phyloP scores from a whole-genome alignment of 2,113 vertebrate species.

The Lagopus leucura region DNA sequence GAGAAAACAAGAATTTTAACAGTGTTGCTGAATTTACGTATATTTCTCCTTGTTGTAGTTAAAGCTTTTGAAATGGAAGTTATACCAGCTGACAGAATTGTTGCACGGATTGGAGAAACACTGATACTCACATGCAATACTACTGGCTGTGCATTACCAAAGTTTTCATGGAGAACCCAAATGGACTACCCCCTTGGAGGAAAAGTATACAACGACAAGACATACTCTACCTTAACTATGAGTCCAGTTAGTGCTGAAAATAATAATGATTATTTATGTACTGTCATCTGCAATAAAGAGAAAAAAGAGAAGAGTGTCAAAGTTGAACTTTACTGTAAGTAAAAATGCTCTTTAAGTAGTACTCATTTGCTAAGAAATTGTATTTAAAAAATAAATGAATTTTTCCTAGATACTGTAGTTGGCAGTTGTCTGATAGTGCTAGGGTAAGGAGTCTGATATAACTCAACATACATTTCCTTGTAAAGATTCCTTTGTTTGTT shows the following conservation, averaged over 20 bases:
- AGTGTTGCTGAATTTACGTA: background rate
- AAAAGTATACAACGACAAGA: background rate
- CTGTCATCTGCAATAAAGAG: conserved; percentile 50
- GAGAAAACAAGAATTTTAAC: background rate
- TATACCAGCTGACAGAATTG: conserved; percentile 19
- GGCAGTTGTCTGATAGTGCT: background rate
- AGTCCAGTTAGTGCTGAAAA: conserved; percentile 50
- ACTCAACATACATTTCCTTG: background rate
- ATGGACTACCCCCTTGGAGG: conserved; percentile 71
- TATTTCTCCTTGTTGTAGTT: conserved; percentile 42
- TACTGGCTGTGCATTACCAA: conserved; percentile 69
- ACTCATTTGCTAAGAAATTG: background rate
- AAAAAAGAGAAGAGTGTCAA: conserved; percentile 58
- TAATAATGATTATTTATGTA: conserved; percentile 74
- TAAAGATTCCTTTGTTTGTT: background rate
- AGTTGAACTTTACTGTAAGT: conserved; percentile 82
- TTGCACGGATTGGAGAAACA: conserved; percentile 60
- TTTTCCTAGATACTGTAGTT: background rate
- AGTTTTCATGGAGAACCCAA: conserved; percentile 77
- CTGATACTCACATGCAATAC: conserved; percentile 63
- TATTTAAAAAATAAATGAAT: background rate
- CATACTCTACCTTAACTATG: conserved; percentile 71
- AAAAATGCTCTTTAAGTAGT: background rate
- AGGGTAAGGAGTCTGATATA: background rate
- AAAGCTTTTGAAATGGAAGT: conserved; percentile 63